Evolutionary conservation across 2,888 invertebrate genomes (phyloP).

Genomic region (Palloptera scutellata): DNA sequence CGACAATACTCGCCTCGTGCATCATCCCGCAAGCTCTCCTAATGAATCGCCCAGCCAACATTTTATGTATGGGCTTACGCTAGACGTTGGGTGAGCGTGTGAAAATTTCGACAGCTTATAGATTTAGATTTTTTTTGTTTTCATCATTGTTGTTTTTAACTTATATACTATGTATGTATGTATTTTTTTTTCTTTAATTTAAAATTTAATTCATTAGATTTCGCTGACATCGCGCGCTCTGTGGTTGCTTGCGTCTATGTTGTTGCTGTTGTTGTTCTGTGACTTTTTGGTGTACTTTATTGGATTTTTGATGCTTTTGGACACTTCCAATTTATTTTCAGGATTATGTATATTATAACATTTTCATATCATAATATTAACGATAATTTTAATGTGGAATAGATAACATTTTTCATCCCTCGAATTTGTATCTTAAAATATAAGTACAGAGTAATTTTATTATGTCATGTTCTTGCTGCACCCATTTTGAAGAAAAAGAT

Average conservation of each 20-base stretch:
- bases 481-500: too few relatives aligned
- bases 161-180: not conserved
- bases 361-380: too few relatives aligned
- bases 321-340: not conserved
- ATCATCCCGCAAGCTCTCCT: not conserved
- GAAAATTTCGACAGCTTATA: conserved; percentile 30
- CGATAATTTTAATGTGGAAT: too few relatives aligned
- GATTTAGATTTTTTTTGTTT: conserved; percentile 18
- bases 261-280: not conserved
- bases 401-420: too few relatives aligned
- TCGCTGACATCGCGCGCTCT: not conserved
- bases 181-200: not conserved
- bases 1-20: conserved; percentile 8
- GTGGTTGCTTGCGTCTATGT: not conserved
- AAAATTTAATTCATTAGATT: conserved; percentile 3
- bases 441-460: too few relatives aligned
- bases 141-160: conserved; percentile 7
- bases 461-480: too few relatives aligned
- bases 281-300: not conserved
- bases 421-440: too few relatives aligned
- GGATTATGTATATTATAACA: too few relatives aligned
- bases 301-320: conserved; percentile 1
- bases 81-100: conserved; percentile 17
- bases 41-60: not conserved
- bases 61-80: not conserved